phyloP scores from a whole-genome alignment of 2,113 vertebrate species.

The Mugil cephalus region DNA sequence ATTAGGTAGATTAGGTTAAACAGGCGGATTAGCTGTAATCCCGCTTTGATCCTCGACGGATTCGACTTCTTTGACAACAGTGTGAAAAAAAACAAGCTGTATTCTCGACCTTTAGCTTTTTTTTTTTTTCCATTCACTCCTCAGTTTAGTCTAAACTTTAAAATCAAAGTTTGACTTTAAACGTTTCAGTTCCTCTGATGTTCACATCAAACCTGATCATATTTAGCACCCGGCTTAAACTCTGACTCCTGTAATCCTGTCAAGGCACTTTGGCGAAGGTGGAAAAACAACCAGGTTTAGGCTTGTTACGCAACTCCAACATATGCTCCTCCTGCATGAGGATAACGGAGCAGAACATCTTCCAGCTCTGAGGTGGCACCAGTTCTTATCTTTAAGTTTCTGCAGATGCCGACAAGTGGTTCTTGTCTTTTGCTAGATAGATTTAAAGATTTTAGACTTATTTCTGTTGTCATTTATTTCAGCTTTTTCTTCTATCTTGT shows the following conservation, averaged over 20 bases:
- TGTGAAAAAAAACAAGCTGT: constrained; percentile 4
- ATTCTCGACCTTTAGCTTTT: constrained; percentile 16
- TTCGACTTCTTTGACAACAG: constrained; percentile 43
- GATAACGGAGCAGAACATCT: not conserved
- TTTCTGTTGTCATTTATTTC: too few relatives aligned
- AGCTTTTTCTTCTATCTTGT: too few relatives aligned
- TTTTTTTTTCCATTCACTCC: not conserved
- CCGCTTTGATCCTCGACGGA: constrained; percentile 36
- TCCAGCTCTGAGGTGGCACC: not conserved
- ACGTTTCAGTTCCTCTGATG: constrained; percentile 7
- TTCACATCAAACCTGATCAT: constrained; percentile 8
- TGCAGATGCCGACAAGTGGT: not conserved
- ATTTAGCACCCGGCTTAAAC: not conserved
- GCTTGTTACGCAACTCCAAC: constrained; percentile 5
- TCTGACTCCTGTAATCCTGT: constrained; percentile 44
- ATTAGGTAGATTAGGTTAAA: constrained; percentile 71
- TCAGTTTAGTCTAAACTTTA: not conserved
- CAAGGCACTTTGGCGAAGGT: constrained; percentile 10
- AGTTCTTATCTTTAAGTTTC: constrained; percentile 1
- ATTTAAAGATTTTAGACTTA: too few relatives aligned
- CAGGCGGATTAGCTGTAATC: constrained; percentile 75
- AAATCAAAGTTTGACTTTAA: not conserved
- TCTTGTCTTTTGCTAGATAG: too few relatives aligned
- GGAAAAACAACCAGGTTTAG: not conserved
- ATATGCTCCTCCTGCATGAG: not conserved